Conservation (phyloP, 2,888 invertebrate species). For the Cheilosia grossa region DNA sequence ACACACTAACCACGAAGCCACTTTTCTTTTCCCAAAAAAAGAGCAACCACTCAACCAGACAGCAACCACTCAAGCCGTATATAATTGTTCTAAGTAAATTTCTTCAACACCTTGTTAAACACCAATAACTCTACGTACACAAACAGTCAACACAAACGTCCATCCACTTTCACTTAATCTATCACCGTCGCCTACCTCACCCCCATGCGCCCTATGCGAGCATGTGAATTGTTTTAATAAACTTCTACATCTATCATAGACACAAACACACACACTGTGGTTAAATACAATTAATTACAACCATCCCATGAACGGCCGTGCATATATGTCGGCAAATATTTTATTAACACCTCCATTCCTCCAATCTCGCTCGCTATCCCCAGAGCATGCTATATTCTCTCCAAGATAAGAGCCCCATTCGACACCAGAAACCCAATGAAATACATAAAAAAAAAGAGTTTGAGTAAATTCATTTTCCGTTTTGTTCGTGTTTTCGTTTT, state of each 20-base stretch:
- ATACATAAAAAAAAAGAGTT: slow-evolving; percentile 19
- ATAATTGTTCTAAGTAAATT: too few species aligned
- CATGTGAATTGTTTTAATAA: slow-evolving; percentile 6
- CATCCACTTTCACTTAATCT: slow-evolving; percentile 25
- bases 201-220: neutral
- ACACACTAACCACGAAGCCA: too few species aligned
- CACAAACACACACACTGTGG: neutral
- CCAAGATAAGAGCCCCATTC: slow-evolving; percentile 33
- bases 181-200: neutral
- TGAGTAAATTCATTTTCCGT: slow-evolving; percentile 36
- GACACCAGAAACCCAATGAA: slow-evolving; percentile 13
- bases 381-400: slow-evolving; percentile 25
- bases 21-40: too few species aligned
- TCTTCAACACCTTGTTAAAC: too few species aligned
- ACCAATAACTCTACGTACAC: too few species aligned
- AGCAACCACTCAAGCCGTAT: too few species aligned
- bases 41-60: too few species aligned
- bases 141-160: too few species aligned
- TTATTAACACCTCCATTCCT: slow-evolving; percentile 68
- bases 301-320: slow-evolving; percentile 12
- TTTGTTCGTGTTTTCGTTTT: slow-evolving; percentile 21
- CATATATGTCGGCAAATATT: slow-evolving; percentile 37
- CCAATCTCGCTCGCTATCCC: slow-evolving; percentile 49
- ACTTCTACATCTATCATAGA: slow-evolving; percentile 19
- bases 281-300: slow-evolving; percentile 51